A percentile compares a stretch with the other conserved stretches of the same genome.
phyloP scores from a whole-genome alignment of 2,888 invertebrate species.

The Zygothrica quintamaculata region DNA sequence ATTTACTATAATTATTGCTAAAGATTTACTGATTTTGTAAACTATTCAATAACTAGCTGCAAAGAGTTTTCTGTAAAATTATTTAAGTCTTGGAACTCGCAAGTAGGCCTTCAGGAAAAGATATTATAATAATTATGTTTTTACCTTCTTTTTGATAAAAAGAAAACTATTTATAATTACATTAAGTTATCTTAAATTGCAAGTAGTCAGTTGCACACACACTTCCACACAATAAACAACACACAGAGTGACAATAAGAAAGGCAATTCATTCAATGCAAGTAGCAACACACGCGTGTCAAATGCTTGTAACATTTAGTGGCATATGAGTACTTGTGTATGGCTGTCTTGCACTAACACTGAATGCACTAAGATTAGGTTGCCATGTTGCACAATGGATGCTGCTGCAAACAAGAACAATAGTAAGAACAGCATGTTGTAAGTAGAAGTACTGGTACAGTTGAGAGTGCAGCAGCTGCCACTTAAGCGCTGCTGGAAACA shows the following conservation, averaged over 20 bases:
- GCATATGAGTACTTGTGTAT: constrained; percentile 6
- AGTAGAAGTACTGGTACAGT: constrained; percentile 56
- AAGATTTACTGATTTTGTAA: no score
- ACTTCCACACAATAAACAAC: not conserved
- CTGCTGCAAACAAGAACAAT: not conserved
- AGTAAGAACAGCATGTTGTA: constrained; percentile 1
- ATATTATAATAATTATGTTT: no score
- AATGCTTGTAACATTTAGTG: constrained; percentile 42
- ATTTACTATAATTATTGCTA: no score
- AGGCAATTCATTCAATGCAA: not conserved
- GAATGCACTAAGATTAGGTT: constrained; percentile 54
- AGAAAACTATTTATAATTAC: no score
- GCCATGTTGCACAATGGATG: constrained; percentile 24
- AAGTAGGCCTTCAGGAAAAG: no score
- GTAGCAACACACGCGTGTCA: constrained; percentile 36
- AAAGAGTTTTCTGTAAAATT: no score
- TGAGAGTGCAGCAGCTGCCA: constrained; percentile 28
- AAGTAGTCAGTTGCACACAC: no score
- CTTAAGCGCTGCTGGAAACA: constrained; percentile 43
- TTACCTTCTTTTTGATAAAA: no score
- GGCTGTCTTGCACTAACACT: constrained; percentile 27
- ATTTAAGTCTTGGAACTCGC: no score
- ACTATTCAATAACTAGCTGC: no score
- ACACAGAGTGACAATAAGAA: not conserved
- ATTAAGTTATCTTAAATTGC: no score